These are phyloP conservation scores for Apostichopus californicus DNA, from an alignment of 35 echinoderm and acorn worm species.

Conservation along the genomic window DNA sequence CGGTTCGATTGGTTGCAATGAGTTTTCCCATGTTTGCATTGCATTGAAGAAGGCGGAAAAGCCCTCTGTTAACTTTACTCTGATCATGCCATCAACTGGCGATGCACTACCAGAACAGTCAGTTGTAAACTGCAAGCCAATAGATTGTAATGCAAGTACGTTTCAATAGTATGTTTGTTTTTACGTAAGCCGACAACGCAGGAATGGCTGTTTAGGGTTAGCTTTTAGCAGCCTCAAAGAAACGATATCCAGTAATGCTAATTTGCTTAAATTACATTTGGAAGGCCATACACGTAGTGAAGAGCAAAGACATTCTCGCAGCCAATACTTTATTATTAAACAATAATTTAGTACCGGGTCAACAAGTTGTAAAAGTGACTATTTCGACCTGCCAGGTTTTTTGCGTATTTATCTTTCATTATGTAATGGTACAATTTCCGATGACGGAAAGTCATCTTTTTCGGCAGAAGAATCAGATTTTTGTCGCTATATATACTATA, in stretches of 20 bases:
- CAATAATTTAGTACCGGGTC: no score
- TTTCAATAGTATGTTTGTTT: background rate
- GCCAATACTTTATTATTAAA: no score
- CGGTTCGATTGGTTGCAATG: slow-evolving; percentile 16
- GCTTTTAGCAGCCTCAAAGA: background rate
- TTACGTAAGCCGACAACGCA: background rate
- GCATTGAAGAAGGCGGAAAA: slow-evolving; percentile 16
- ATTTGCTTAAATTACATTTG: background rate
- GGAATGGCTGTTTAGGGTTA: background rate
- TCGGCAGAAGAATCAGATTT: no score
- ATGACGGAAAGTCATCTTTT: no score
- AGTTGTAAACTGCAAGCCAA: background rate
- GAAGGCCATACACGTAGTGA: no score
- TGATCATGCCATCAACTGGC: background rate
- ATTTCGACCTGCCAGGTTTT: no score
- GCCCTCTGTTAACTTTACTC: background rate
- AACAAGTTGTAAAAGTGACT: no score
- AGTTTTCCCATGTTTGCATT: background rate
- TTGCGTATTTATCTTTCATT: no score
- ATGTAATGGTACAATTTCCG: no score
- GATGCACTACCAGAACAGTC: background rate
- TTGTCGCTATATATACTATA: background rate
- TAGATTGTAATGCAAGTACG: slow-evolving; percentile 7
- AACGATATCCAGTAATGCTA: background rate
- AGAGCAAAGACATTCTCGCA: no score